Conservation (phyloP, 2,113 vertebrate genomes). For the Prionailurus viverrinus region DNA sequence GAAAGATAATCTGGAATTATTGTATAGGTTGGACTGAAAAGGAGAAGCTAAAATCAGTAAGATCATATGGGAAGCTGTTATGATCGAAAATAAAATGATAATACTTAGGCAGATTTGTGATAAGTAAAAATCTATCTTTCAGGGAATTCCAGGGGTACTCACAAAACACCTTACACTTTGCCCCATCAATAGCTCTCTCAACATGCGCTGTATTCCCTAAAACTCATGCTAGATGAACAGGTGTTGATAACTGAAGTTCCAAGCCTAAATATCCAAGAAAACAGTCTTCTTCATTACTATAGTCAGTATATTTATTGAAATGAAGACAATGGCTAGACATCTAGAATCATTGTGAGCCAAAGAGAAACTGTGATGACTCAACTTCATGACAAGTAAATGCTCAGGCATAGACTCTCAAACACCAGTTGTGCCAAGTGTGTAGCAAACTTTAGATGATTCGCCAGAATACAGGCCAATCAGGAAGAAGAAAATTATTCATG, state of each 20-base stretch:
- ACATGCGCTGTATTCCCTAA: neutral
- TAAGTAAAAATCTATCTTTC: neutral
- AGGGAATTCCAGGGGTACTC: neutral
- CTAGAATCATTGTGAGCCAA: neutral
- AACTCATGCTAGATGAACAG: neutral
- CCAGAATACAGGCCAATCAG: neutral
- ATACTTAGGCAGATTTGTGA: neutral
- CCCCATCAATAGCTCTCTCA: neutral
- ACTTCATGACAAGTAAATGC: neutral
- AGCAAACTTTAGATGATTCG: neutral
- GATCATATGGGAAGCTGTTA: constrained; percentile 1
- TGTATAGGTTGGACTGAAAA: constrained; percentile 4
- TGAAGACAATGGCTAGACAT: neutral
- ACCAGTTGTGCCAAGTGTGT: neutral
- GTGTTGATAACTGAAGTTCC: neutral
- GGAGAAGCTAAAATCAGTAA: neutral
- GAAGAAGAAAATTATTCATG: neutral
- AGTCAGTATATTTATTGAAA: neutral
- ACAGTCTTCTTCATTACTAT: neutral
- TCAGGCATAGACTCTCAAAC: neutral
- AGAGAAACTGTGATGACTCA: neutral
- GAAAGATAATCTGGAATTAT: neutral
- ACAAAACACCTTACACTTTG: neutral
- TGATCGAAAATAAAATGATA: neutral
- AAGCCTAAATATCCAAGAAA: neutral